Percentiles rank a stretch among this genome's conserved stretches.
These are phyloP conservation scores for Meteorus sp. DNA, from an alignment of 1,140 invertebrate species.

Conservation along the genomic window DNA sequence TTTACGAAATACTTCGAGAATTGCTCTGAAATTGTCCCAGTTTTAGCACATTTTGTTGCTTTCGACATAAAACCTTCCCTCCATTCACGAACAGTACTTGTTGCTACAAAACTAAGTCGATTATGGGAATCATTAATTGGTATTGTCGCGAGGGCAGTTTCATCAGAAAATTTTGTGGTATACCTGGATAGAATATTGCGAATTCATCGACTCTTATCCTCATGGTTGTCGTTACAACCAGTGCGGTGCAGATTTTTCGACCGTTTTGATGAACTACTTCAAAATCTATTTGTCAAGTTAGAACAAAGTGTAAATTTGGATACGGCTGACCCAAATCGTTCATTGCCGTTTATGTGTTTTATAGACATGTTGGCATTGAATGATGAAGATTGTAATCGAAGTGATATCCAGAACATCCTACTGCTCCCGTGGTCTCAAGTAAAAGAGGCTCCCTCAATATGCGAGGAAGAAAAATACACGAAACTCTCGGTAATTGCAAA, in stretches of 20 bases:
- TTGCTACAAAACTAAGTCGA: background rate
- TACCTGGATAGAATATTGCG: slow-evolving; percentile 35
- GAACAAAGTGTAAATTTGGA: background rate
- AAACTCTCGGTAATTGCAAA: slow-evolving; percentile 29
- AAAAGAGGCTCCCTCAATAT: background rate
- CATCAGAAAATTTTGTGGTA: slow-evolving; percentile 37
- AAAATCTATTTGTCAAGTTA: background rate
- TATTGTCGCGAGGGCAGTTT: slow-evolving; percentile 16
- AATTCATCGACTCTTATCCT: slow-evolving; percentile 15
- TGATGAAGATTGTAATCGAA: slow-evolving; percentile 4
- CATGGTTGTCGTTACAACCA: slow-evolving; percentile 22
- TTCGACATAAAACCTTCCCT: slow-evolving; percentile 34
- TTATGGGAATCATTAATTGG: background rate
- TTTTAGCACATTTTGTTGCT: slow-evolving; percentile 44
- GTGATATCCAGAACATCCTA: slow-evolving; percentile 5
- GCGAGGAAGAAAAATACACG: background rate
- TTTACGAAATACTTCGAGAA: slow-evolving; percentile 39
- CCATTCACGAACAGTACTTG: background rate
- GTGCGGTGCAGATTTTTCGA: slow-evolving; percentile 38
- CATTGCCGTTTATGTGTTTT: slow-evolving; percentile 1
- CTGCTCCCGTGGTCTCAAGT: slow-evolving; percentile 1
- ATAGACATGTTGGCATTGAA: background rate
- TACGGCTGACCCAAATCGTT: background rate
- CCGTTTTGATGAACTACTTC: background rate
- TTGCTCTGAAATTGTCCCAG: slow-evolving; percentile 39